Base-by-base conservation (phyloP, 2,113 vertebrate genomes). In the Perca schrenkii region DNA sequence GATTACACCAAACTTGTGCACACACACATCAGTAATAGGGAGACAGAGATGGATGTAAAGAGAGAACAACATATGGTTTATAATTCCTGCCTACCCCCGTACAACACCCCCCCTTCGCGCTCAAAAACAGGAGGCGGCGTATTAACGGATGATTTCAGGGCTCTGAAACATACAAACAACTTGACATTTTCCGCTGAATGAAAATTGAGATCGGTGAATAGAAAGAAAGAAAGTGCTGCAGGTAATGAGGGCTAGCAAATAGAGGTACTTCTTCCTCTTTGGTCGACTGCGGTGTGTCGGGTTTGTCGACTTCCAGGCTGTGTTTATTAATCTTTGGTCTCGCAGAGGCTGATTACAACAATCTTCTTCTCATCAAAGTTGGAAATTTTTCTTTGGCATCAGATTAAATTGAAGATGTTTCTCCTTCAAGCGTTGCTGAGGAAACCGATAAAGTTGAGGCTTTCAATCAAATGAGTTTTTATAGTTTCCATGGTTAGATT, bases 101-200 rank as follows among this genome's bases (percentile, higher is more conserved):
- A 50, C 14, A 53, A 67, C 65, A 70, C 46, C 6, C 15, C 6
- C 8, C 40, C 40, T 3, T 7, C 25, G 0, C 16, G 17, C 61
- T 65, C 57, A 25, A 13, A 69, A 82, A 70, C 77, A 85, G 83
- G 76, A 67, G 49, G 17, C 19, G 4, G 36, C 43, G 36, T 78
- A 86, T 85, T 85, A 80, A 53, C 14, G 0, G 74, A 73, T 80
- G 77, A 85, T 83, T 92, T 80, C 36, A 70, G 50, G 58, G 66
- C 79, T 80, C 57, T 25, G 64, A 86, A 81, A 75, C 74, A 63
- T 58, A 87, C 83, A 90, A 92, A 88, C 91, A 91, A 89, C 86
- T 91, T 92, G 85, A 91, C 89, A 91, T 91, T 92, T 93, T 69
- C 71, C 0, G 7, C 16, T 46, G 36, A 88, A 86, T 88, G 62